Base-by-base conservation (phyloP, 2,888 invertebrate genomes). In the Hololepta plana region DNA sequence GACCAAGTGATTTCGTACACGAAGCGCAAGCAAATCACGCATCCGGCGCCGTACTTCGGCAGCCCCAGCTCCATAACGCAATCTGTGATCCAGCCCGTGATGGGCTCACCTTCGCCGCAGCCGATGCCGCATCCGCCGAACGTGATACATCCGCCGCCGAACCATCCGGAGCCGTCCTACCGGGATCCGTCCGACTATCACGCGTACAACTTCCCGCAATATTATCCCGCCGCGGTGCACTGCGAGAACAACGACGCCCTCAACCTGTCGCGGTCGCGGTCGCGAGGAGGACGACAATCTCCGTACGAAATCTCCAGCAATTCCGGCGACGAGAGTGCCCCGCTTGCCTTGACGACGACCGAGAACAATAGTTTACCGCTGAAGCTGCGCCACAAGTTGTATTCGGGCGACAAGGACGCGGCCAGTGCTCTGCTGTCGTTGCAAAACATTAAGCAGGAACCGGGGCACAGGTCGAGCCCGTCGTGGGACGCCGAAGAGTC, bases 401-500 rank as follows among this genome's bases (percentile, higher is more conserved):
- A 85, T 47, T 17, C 17, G 7, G 84, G 84, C 6, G 87, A 87
- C 49, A 84, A 84, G 49, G 87, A 87, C 48, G 84, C 84, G 6
- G 81, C 82, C 30, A 69, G 67, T 32, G 80, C 79, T 8, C 63
- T 80, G 30, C 63, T 81, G n/a, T 75, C 77, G 20, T 64, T 82
- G 23, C 82, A 82, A 46, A 77, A 80, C 46, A 80, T 84, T 47
- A 84, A 85, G 49, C 81, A 82, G 47, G 85, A 85, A 51, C 81
- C 82, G 0, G 75, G 72, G 12, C 7, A 17, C 17, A 62, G 76
- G 20, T 77, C 79, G 9, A 79, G 81, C 7, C 79, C 79, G 3
- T 76, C 81, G 0, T 82, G 82, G 76, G 84, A 84, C 51, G 81
- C 75, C 15, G 85, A 87, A 44, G 85, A 85, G 15, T 85, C 84